Conservation (phyloP, 2,888 invertebrate genomes). For the Gymnoscelis rufifasciata region DNA sequence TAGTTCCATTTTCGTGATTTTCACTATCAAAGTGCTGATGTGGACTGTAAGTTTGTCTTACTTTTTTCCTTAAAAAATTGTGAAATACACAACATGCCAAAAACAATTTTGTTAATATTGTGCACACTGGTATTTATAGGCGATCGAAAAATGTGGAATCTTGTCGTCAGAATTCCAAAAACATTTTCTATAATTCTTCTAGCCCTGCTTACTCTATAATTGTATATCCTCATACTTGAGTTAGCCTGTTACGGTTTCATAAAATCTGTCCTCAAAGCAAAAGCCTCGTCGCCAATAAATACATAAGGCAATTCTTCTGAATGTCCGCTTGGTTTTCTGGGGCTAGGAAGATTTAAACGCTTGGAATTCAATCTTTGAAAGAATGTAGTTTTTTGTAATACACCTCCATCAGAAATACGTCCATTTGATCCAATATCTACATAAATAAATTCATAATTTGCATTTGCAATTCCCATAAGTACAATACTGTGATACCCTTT, state of each 20-base stretch:
- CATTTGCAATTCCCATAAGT: slow-evolving; percentile 38
- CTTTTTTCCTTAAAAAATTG: slow-evolving; percentile 22
- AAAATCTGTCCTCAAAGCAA: slow-evolving; percentile 15
- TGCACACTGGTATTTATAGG: slow-evolving; percentile 20
- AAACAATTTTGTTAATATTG: slow-evolving; percentile 20
- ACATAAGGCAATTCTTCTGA: slow-evolving; percentile 16
- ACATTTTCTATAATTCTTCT: slow-evolving; percentile 17
- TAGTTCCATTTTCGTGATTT: slow-evolving; percentile 21
- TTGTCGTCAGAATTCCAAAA: slow-evolving; percentile 18
- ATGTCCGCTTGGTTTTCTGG: slow-evolving; percentile 13
- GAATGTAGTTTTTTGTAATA: slow-evolving; percentile 21
- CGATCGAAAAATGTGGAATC: slow-evolving; percentile 16
- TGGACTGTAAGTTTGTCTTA: slow-evolving; percentile 20
- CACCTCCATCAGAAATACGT: slow-evolving; percentile 26
- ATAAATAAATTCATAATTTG: slow-evolving; percentile 42
- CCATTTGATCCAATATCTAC: slow-evolving; percentile 29
- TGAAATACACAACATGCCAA: slow-evolving; percentile 20
- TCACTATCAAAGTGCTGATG: slow-evolving; percentile 17
- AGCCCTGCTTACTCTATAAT: slow-evolving; percentile 15
- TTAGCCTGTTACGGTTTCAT: slow-evolving; percentile 12
- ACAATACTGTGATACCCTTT: slow-evolving; percentile 41
- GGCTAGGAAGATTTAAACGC: slow-evolving; percentile 8
- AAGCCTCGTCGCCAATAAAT: slow-evolving; percentile 16
- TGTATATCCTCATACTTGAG: slow-evolving; percentile 9
- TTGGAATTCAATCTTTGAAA: slow-evolving; percentile 10